Evolutionary conservation across 2,888 invertebrate genomes (phyloP).

Genomic region (Acronicta aceris): DNA sequence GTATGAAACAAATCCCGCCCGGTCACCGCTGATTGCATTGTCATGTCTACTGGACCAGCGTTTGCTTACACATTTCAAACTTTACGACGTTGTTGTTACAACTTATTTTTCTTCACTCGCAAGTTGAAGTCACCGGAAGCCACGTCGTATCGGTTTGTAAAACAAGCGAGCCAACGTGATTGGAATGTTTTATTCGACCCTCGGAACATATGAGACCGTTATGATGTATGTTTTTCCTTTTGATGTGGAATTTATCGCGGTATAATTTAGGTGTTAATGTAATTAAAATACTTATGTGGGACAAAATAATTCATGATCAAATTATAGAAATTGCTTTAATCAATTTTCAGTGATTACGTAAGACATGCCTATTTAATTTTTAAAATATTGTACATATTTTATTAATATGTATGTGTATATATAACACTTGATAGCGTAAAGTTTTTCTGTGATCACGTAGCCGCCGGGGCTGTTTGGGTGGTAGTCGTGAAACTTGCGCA

Average conservation of each 20-base stretch:
- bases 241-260: conserved; percentile 78
- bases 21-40: conserved; percentile 90
- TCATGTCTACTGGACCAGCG: conserved; percentile 81
- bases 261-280: conserved; percentile 66
- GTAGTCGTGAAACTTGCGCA: conserved; percentile 76
- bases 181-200: conserved; percentile 87
- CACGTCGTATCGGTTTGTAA: conserved; percentile 87
- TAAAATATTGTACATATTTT: background rate
- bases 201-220: conserved; percentile 86
- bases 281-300: conserved; percentile 60
- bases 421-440: background rate
- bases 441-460: conserved; percentile 39
- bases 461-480: background rate
- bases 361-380: too few species aligned
- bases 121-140: conserved; percentile 67
- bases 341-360: too few species aligned
- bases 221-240: conserved; percentile 86
- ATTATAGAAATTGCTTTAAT: too few species aligned
- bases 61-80: conserved; percentile 48
- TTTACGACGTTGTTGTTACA: conserved; percentile 42
- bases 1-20: conserved; percentile 88
- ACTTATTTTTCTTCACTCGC: conserved; percentile 18
- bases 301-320: background rate
- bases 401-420: background rate
- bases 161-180: conserved; percentile 88